phyloP scores from a whole-genome alignment of 2,888 invertebrate species.

The Gastracanthus pulcherrimus region DNA sequence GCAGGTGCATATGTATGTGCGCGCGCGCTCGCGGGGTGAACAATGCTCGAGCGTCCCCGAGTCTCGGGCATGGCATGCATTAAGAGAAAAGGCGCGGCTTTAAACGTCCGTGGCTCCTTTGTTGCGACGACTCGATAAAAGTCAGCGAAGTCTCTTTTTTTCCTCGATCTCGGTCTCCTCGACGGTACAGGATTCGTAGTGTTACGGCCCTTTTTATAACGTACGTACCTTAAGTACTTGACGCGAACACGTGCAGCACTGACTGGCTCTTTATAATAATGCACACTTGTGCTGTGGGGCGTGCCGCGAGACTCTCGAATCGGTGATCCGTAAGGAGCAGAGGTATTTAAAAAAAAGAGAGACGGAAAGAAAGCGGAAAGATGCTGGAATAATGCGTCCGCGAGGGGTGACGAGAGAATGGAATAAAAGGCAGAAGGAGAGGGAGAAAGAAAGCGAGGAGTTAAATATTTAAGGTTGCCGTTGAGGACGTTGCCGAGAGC shows the following conservation, averaged over 20 bases:
- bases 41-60: too few species aligned
- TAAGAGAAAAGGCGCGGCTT: constrained; percentile 19
- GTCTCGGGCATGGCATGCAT: too few species aligned
- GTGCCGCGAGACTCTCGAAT: constrained; percentile 19
- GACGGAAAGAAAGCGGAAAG: constrained; percentile 13
- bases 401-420: constrained; percentile 36
- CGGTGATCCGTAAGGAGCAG: too few species aligned
- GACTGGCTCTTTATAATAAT: background rate
- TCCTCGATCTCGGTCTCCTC: background rate
- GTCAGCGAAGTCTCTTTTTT: constrained; percentile 38
- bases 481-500: background rate
- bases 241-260: constrained; percentile 68
- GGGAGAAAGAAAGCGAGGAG: constrained; percentile 1
- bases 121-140: constrained; percentile 28
- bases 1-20: too few species aligned
- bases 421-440: constrained; percentile 3
- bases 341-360: constrained; percentile 2
- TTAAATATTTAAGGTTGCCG: constrained; percentile 40
- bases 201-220: too few species aligned
- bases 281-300: constrained; percentile 33
- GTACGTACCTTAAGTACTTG: constrained; percentile 63
- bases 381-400: constrained; percentile 32
- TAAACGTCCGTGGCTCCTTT: constrained; percentile 34
- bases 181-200: background rate
- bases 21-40: background rate